Evolutionary conservation across 1,140 invertebrate genomes (phyloP), one percentile per base, ranked within the genome.

Genomic region (Diuraphis noxia): DNA sequence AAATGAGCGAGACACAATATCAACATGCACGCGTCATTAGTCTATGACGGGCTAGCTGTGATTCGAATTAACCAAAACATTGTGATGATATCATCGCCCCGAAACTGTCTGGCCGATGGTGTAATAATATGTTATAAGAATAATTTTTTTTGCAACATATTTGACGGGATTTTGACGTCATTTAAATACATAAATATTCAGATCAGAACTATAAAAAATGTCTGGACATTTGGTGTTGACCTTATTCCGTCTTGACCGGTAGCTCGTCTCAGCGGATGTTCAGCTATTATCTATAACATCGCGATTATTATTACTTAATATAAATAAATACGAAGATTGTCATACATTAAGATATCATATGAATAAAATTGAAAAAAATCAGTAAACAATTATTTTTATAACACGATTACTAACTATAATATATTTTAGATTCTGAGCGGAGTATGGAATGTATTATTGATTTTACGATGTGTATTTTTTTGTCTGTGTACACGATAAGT

Each of bases 11-110:
- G 40, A 89, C 63, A 46, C 88, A 38, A n/a, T 1, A 77, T 43
- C 87, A 89, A 46, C 88, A 79, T 43, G 88, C 63, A 43, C 40
- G 56, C 63, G 40, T 77, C 56, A 88, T 88, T 41, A 63, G 72
- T 30, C 56, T 88, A 23, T 38, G 56, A 25, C 52, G 25, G 52
- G 9, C 52, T 56, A 25, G 9, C 52, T 56, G 36, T 23, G 81
- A 41, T 82, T 34, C 41, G 13, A 84, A 84, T 84, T 10, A 25
- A 82, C 38, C 9, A 82, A 82, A 82, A 41, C 79, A 25, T 40
- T 13, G 36, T 30, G 81, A 30, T 84, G 40, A 84, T 43, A 84
- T 43, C 30, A 13, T 49, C 46, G 19, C 19, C 46, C 13, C 17
- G 4, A 82, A 82, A 82, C 40, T 41, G 82, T 84, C 30, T 38